Conservation (phyloP, 2,113 vertebrate species). For the Phycodurus eques region DNA sequence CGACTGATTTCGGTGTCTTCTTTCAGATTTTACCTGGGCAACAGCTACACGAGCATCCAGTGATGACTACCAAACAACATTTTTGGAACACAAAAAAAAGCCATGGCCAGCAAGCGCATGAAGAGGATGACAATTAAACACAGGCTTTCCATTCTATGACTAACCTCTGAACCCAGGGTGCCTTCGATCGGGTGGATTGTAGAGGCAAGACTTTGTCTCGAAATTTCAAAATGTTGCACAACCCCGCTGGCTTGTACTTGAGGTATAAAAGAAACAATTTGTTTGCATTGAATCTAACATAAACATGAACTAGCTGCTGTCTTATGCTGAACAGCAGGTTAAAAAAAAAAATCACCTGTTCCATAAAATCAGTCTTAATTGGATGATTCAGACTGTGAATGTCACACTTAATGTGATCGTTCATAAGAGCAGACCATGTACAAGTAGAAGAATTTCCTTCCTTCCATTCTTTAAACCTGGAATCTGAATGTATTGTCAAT, state of each 20-base stretch:
- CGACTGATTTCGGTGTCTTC: slow-evolving; percentile 24
- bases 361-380: slow-evolving; percentile 29
- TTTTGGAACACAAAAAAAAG: slow-evolving; percentile 72
- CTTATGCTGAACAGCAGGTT: slow-evolving; percentile 47
- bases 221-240: slow-evolving; percentile 53
- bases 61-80: slow-evolving; percentile 76
- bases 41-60: slow-evolving; percentile 68
- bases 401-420: slow-evolving; percentile 33
- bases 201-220: slow-evolving; percentile 57
- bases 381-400: slow-evolving; percentile 14
- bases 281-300: slow-evolving; percentile 31
- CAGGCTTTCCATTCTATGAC: slow-evolving; percentile 14
- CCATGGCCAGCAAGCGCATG: slow-evolving; percentile 80
- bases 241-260: slow-evolving; percentile 43
- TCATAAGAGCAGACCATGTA: slow-evolving; percentile 43
- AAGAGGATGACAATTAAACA: slow-evolving; percentile 35
- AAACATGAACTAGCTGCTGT: slow-evolving; percentile 51
- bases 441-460: slow-evolving; percentile 54
- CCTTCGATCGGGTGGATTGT: slow-evolving; percentile 77
- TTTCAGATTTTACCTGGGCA: slow-evolving; percentile 71
- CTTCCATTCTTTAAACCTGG: slow-evolving; percentile 69
- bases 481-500: slow-evolving; percentile 79
- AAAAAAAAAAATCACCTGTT: slow-evolving; percentile 22
- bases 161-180: slow-evolving; percentile 71
- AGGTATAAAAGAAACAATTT: slow-evolving; percentile 21